Evolutionary conservation across 2,113 vertebrate species (phyloP), one percentile per base, ranked within the genome.

Genomic region (Prionailurus bengalensis): DNA sequence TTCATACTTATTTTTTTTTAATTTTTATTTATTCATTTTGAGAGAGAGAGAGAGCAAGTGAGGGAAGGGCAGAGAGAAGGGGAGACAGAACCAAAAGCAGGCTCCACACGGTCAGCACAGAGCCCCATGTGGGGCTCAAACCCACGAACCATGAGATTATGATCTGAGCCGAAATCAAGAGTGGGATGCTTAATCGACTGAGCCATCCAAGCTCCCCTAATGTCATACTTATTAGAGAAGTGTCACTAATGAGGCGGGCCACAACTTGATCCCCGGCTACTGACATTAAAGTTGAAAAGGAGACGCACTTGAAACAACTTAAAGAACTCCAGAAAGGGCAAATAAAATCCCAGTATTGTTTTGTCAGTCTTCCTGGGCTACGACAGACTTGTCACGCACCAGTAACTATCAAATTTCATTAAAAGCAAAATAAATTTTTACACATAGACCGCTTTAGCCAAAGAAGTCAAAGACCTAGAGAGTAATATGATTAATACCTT

Each of bases 341-440:
- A 15, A 55, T 66, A 45, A 85, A 91, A 51, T 21, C 25, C 11
- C 9, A 51, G 21, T 29, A 61, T 21, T 55, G 9, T 89, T 96
- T 85, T 78, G 0, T 73, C 25, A 39, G 27, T 39, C n/a, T 73
- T 70, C 89, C 0, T 7, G 19, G 16, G 0, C 2, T 29, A 16
- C 51, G 29, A 55, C 58, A 83, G 29, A 84, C 9, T 85, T 31
- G 17, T 89, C 87, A 94, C 71, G 14, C 13, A 73, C 25, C 9
- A 61, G 42, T 81, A 86, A 71, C 55, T n/a, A 78, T 51, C 17
- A 51, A 17, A 78, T 79, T 48, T 85, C 90, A 25, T 84, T 92
- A 96, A 15, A 86, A 66, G 93, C n/a, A 94, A 94, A 96, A 73
- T 88, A 94, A 78, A 10, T 25, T 81, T 89, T 95, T 61, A 81